These are phyloP conservation scores for Thermophis baileyi DNA, from an alignment of 2,113 vertebrate species.

Conservation along the genomic window DNA sequence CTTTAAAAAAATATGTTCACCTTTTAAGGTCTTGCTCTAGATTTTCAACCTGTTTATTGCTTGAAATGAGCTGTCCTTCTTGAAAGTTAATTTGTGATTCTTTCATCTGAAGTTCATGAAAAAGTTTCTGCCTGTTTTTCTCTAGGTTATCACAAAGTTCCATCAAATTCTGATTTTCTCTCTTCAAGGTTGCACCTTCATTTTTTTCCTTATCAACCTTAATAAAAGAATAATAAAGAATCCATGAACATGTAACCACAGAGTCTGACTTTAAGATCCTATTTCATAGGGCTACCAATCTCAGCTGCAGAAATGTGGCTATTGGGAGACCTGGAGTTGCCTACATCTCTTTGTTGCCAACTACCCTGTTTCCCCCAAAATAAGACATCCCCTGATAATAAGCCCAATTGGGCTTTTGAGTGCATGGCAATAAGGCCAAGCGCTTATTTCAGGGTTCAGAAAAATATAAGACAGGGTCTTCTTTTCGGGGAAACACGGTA, in stretches of 20 bases:
- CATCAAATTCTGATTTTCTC: slow-evolving; percentile 85
- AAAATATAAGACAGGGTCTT: too few species aligned
- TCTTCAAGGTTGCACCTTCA: slow-evolving; percentile 79
- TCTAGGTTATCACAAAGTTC: slow-evolving; percentile 88
- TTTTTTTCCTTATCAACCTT: slow-evolving; percentile 88
- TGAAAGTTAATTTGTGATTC: slow-evolving; percentile 87
- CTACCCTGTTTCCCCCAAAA: too few species aligned
- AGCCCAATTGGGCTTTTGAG: too few species aligned
- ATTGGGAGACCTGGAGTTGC: neutral
- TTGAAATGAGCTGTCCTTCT: slow-evolving; percentile 83
- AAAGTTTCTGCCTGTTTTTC: slow-evolving; percentile 81
- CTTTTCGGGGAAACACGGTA: too few species aligned
- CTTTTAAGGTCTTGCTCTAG: slow-evolving; percentile 90
- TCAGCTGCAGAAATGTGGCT: neutral
- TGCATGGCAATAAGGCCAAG: too few species aligned
- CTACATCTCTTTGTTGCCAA: neutral
- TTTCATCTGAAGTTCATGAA: slow-evolving; percentile 84
- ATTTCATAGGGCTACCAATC: neutral
- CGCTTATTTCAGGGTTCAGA: too few species aligned
- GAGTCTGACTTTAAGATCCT: neutral
- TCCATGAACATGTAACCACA: neutral
- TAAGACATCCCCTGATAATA: too few species aligned
- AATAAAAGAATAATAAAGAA: neutral
- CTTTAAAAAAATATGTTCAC: slow-evolving; percentile 57
- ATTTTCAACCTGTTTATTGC: slow-evolving; percentile 82